Evolutionary conservation across 2,888 invertebrate genomes (phyloP).

Genomic region (Nycteola revayana): DNA sequence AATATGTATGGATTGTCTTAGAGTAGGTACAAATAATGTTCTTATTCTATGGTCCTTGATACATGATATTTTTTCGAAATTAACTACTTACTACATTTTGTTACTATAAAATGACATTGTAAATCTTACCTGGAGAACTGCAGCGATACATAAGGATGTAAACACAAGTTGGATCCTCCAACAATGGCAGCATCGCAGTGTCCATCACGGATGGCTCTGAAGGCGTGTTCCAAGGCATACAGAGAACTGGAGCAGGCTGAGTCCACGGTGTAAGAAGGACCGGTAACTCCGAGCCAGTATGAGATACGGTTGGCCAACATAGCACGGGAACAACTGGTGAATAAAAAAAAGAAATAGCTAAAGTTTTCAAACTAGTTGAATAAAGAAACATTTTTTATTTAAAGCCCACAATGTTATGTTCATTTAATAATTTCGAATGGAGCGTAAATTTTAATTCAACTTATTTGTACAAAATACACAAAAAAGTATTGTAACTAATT

Average conservation of each 20-base stretch:
- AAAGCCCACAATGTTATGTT: too few species aligned
- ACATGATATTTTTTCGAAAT: too few species aligned
- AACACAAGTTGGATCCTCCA: slow-evolving; percentile 91
- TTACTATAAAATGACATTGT: too few species aligned
- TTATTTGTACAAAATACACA: too few species aligned
- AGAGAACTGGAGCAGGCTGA: slow-evolving; percentile 98
- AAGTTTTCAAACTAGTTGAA: too few species aligned
- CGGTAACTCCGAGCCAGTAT: slow-evolving; percentile 92
- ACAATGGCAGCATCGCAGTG: slow-evolving; percentile 95
- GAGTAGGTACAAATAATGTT: slow-evolving; percentile 10
- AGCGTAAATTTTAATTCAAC: too few species aligned
- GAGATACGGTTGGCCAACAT: slow-evolving; percentile 96
- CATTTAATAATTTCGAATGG: too few species aligned
- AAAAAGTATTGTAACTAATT: too few species aligned
- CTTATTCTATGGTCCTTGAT: too few species aligned
- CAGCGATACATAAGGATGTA: slow-evolving; percentile 93
- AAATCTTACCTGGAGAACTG: slow-evolving; percentile 88
- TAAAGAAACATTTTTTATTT: not conserved
- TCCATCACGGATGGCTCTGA: slow-evolving; percentile 88
- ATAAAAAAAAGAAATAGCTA: too few species aligned
- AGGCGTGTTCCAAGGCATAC: slow-evolving; percentile 92
- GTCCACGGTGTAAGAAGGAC: slow-evolving; percentile 94
- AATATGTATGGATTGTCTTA: too few species aligned
- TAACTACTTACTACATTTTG: too few species aligned
- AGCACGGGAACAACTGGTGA: slow-evolving; percentile 90